Evolutionary conservation across 2,797 vertebrate genomes (phyloP).

Genomic region (Phoebastria nigripes): DNA sequence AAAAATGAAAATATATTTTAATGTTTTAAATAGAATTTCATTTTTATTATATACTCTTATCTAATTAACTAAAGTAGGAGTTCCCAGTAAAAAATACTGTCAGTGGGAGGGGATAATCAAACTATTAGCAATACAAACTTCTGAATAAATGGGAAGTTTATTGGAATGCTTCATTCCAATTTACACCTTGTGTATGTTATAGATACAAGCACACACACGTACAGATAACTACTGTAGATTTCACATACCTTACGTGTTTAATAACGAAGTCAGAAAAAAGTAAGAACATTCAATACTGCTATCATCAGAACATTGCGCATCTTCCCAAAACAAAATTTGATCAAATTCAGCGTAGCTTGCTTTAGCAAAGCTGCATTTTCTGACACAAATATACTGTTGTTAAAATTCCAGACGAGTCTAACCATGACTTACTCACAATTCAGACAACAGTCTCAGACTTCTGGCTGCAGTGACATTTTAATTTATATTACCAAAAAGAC

Average conservation of each 20-base stretch:
- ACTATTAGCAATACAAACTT: not conserved
- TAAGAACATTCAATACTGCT: not conserved
- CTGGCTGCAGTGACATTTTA: not conserved
- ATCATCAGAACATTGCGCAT: not conserved
- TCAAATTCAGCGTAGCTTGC: not conserved
- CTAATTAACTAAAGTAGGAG: not conserved
- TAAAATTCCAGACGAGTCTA: not conserved
- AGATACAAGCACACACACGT: not conserved
- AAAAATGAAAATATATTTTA: not conserved
- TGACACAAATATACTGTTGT: not conserved
- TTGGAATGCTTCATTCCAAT: not conserved
- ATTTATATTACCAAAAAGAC: not conserved
- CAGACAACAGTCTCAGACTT: not conserved
- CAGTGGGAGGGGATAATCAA: not conserved
- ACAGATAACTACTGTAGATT: not conserved
- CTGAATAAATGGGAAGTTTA: not conserved
- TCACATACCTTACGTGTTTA: rapidly evolving
- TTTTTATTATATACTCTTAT: not conserved
- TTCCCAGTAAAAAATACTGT: not conserved
- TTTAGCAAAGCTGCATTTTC: not conserved
- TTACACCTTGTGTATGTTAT: not conserved
- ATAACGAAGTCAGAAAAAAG: not conserved
- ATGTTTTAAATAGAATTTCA: not conserved
- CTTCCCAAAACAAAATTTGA: not conserved
- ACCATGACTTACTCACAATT: not conserved